Conservation (phyloP, 2,113 vertebrate genomes). For the Cynopterus brachyotis region DNA sequence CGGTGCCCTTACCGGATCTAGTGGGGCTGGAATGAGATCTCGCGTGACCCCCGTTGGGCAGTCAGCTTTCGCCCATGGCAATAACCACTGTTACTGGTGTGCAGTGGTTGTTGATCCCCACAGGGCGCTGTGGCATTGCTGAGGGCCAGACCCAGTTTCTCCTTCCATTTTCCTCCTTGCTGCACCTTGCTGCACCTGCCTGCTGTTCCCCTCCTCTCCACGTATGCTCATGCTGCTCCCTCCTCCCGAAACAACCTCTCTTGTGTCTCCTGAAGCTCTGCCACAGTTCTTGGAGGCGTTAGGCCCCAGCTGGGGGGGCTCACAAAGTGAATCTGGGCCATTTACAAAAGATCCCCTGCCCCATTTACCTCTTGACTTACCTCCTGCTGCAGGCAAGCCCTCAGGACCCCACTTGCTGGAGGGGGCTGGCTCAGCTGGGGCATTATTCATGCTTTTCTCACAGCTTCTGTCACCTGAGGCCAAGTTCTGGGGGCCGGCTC, state of each 20-base stretch:
- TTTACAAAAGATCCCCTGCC: background rate
- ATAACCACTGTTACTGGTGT: background rate
- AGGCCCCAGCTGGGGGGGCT: background rate
- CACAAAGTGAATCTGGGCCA: background rate
- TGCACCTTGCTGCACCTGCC: background rate
- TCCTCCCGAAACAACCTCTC: slow-evolving; percentile 45
- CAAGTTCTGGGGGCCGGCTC: background rate
- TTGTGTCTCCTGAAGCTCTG: slow-evolving; percentile 14
- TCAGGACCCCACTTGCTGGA: background rate
- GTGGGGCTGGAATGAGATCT: background rate
- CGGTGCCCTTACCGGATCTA: too few relatives aligned
- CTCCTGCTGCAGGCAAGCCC: background rate
- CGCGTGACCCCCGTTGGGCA: rapidly evolving
- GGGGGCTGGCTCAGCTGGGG: background rate
- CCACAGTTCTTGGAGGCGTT: background rate
- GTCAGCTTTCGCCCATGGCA: background rate
- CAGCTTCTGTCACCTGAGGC: background rate
- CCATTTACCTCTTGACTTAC: background rate
- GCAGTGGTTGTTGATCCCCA: background rate
- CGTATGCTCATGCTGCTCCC: background rate
- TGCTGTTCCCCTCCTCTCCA: slow-evolving; percentile 6
- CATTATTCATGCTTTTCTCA: background rate
- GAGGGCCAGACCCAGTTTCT: background rate
- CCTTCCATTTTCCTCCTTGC: background rate
- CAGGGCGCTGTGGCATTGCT: background rate